phyloP scores from a whole-genome alignment of 2,113 vertebrate species.

The Tenebrosternarchus preto region DNA sequence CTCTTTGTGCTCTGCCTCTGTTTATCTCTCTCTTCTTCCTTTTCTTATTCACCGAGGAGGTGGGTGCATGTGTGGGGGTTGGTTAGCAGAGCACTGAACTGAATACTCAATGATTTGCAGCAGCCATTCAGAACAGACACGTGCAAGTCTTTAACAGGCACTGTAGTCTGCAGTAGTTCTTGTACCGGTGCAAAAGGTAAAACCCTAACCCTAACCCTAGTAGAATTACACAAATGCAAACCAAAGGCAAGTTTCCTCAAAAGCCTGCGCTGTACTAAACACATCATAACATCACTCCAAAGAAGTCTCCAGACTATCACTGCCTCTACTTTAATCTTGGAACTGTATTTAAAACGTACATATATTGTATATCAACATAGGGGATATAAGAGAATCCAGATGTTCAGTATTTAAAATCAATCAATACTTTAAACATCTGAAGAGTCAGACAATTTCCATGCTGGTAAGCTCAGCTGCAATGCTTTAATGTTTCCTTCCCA shows the following conservation, averaged over 20 bases:
- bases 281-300: not conserved
- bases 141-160: no score
- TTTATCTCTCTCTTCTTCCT: slow-evolving; percentile 12
- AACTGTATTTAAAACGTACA: no score
- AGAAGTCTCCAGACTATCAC: no score
- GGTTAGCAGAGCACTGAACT: no score
- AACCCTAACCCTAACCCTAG: no score
- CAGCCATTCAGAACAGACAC: no score
- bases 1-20: slow-evolving; percentile 14
- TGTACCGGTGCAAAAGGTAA: no score
- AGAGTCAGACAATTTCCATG: not conserved
- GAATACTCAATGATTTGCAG: no score
- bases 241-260: not conserved
- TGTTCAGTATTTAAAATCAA: not conserved
- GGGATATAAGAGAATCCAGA: not conserved
- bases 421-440: no score
- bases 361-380: not conserved
- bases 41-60: slow-evolving; percentile 51
- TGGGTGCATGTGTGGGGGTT: not conserved
- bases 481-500: not conserved
- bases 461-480: not conserved
- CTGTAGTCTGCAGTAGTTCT: no score
- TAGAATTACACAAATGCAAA: no score
- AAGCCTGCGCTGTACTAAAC: not conserved
- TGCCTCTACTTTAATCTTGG: no score